Percentiles rank a stretch among this genome's conserved stretches.
phyloP scores from a whole-genome alignment of 1,140 invertebrate species.

The Habropoda laboriosa region DNA sequence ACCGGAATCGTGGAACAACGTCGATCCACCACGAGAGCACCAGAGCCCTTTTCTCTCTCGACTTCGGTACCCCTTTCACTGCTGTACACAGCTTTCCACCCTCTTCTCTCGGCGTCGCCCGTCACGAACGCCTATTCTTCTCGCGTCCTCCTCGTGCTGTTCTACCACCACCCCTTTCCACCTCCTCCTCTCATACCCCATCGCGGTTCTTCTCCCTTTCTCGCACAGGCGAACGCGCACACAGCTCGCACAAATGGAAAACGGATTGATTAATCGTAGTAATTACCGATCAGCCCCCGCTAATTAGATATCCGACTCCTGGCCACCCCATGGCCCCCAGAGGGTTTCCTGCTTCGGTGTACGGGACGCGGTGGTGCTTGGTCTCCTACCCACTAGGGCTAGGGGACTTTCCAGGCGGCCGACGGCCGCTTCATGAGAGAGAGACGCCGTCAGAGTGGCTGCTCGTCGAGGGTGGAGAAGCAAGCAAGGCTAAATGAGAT shows the following conservation, averaged over 20 bases:
- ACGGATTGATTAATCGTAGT: slow-evolving; percentile 83
- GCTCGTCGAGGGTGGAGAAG: slow-evolving; percentile 54
- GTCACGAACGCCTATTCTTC: slow-evolving; percentile 48
- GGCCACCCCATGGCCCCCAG: slow-evolving; percentile 70
- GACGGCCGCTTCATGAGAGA: slow-evolving; percentile 53
- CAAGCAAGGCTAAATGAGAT: slow-evolving; percentile 78
- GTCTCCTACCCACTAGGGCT: slow-evolving; percentile 39
- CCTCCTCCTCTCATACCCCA: slow-evolving; percentile 38
- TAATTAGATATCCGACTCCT: slow-evolving; percentile 82
- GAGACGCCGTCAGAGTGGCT: slow-evolving; percentile 16
- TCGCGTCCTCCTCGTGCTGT: slow-evolving; percentile 36
- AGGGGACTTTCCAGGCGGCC: slow-evolving; percentile 58
- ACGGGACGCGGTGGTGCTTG: slow-evolving; percentile 62
- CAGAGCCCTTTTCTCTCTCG: slow-evolving; percentile 52
- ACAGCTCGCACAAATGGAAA: slow-evolving; percentile 79
- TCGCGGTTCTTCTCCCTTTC: slow-evolving; percentile 55
- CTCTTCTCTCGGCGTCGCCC: slow-evolving; percentile 26
- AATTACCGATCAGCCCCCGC: slow-evolving; percentile 82
- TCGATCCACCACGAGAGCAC: slow-evolving; percentile 35
- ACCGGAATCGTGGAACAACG: slow-evolving; percentile 56
- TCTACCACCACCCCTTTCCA: slow-evolving; percentile 11
- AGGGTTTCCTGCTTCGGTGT: slow-evolving; percentile 72
- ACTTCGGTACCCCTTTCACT: slow-evolving; percentile 40
- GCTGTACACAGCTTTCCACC: slow-evolving; percentile 19
- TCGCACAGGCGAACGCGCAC: slow-evolving; percentile 48